Conservation (phyloP, 2,888 invertebrate genomes). For the Dichetophora obliterata region DNA sequence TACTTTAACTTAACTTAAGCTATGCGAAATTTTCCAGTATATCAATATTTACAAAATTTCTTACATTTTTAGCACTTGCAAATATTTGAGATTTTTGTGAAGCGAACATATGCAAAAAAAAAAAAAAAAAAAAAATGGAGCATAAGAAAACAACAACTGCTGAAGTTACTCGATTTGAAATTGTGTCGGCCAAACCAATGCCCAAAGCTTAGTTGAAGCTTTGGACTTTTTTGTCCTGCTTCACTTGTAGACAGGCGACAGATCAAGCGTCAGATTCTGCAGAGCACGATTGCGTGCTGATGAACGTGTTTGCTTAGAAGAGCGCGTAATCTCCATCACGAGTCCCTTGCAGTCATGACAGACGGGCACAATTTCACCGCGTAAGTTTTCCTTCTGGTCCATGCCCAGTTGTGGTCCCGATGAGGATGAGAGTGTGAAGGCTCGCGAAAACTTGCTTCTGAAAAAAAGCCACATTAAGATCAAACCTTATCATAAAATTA, state of each 20-base stretch:
- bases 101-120: not conserved
- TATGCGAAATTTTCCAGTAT: slow-evolving; percentile 1
- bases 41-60: slow-evolving; percentile 16
- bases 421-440: slow-evolving; percentile 72
- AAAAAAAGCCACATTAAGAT: slow-evolving; percentile 35
- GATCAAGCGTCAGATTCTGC: slow-evolving; percentile 84
- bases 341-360: slow-evolving; percentile 96
- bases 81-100: not conserved
- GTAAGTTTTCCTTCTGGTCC: slow-evolving; percentile 75
- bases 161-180: slow-evolving; percentile 12
- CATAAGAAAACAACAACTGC: not conserved
- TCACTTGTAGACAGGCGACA: slow-evolving; percentile 83
- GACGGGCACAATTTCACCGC: slow-evolving; percentile 87
- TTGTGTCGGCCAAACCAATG: not conserved
- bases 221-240: not conserved
- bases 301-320: slow-evolving; percentile 81
- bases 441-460: slow-evolving; percentile 76
- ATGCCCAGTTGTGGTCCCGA: slow-evolving; percentile 69
- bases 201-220: not conserved
- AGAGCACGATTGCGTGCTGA: slow-evolving; percentile 86
- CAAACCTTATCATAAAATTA: too few relatives aligned
- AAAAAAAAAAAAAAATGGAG: not conserved
- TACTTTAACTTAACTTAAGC: slow-evolving; percentile 20
- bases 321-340: slow-evolving; percentile 93
- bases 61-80: not conserved